Evolutionary conservation across 2,888 invertebrate species (phyloP), one percentile per base, ranked within the genome.

Genomic region (Sesia bembeciformis): DNA sequence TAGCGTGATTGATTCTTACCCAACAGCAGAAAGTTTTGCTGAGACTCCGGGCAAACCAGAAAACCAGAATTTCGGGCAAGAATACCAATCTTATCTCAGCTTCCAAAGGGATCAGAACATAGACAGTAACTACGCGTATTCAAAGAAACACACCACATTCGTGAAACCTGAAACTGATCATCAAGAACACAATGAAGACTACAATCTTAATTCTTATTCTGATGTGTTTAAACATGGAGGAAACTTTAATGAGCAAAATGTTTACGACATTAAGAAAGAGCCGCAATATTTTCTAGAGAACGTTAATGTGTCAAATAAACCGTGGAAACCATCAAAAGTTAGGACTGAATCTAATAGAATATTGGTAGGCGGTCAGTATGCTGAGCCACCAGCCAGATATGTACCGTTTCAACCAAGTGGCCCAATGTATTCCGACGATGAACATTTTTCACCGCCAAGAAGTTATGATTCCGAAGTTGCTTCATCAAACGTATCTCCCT

Each of bases 321-420:
- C 75, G 3, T 76, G 75, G 74, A 76, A 65, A 53, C 54, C 62
- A 0, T 56, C 64, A 4, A 64, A 56, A 40, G n/a, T 46, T 5
- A 39, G 40, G 39, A 38, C n/a, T 7, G 46, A 46, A 49, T 46
- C 53, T n/a, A 5, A 39, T 6, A 50, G 51, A 7, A 62, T 81
- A 0, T 63, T 85, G 51, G 83, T 86, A 0, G 87, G 87, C 5
- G 87, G 87, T 0, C 76, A 77, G 53, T 87, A 88, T 46, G 87
- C 88, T 0, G 88, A 89, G 56, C 89, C 89, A 1, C 89, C 88
- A 3, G 84, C 74, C 2, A 71, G 82, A 60, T 76, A 76, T 42
- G 65, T 83, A 2, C 61, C 74, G 0, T 70, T 66, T 46, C 66
- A 68, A n/a, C 67, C 72, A 0, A 70, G 69, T 57, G 65, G 67